Evolutionary conservation across 1,140 invertebrate species (phyloP), one percentile per base, ranked within the genome.

Genomic region (Apis florea): DNA sequence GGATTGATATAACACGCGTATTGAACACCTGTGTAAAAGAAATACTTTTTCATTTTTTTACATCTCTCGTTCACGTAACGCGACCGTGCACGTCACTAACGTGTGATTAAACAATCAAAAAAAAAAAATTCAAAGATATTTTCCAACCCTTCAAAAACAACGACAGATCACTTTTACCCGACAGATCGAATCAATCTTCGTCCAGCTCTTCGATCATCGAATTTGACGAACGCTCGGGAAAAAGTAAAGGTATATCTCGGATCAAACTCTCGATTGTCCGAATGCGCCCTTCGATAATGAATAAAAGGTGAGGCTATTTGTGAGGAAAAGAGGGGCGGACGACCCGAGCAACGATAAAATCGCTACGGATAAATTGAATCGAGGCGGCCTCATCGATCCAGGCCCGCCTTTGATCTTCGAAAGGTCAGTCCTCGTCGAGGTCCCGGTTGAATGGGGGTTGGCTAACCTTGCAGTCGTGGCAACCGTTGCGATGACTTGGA

Each of bases 351-450:
- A 68, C 76, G 85, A 88, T 87, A 87, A 88, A 88, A 88, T 88
- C 86, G 75, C 79, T 63, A 71, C 78, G 80, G 74, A 88, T 90
- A 91, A 90, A 92, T 90, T 90, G 89, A 91, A 92, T 90, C 86
- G 88, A 80, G 83, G 85, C 86, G 88, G 86, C 82, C 83, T 85
- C 73, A 89, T 92, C 89, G 90, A 91, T 92, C 89, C 84, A 79
- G 71, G 56, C 74, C 40, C 70, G 83, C 85, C 89, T 92, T 92
- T 92, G 91, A 92, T 92, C 86, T 90, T 90, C 71, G 82, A 90
- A 88, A 90, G 89, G 83, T 88, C 85, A 82, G 87, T 85, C 75
- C 79, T 77, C 53, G 74, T 71, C 59, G 58, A 67, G 74, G 40
- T 74, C 82, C 40, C 64, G 71, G 9, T 69, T 51, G 76, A 77